Percentiles rank a stretch among this genome's conserved stretches.
Evolutionary conservation across 92 coral and sea anemone species (phyloP).

Genomic region (Porites evermanni): DNA sequence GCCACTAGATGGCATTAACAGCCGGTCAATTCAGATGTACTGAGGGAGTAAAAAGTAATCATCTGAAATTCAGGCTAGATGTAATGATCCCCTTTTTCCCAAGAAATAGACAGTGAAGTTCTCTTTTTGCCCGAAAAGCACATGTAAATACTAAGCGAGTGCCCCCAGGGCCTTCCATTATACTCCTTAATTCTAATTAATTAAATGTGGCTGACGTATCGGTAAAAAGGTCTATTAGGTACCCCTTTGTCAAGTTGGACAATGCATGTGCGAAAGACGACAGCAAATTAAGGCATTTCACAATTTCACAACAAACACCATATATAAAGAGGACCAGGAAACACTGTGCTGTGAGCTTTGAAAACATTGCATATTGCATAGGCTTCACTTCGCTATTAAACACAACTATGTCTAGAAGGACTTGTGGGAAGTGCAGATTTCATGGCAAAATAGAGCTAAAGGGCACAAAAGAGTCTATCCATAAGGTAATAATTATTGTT

Average conservation of each 20-base stretch:
- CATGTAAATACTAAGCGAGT: no score
- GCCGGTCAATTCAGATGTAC: no score
- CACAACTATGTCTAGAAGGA: slow-evolving; percentile 49
- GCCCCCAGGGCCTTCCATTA: no score
- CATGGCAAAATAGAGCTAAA: slow-evolving; percentile 47
- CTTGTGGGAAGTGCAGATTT: slow-evolving; percentile 51
- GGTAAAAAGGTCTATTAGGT: no score
- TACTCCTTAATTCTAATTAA: no score
- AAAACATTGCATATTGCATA: not conserved
- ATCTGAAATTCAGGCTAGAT: no score
- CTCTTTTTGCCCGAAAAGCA: no score
- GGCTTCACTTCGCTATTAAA: slow-evolving; percentile 13
- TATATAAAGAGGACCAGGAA: not conserved
- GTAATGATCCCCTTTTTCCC: no score
- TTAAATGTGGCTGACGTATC: no score
- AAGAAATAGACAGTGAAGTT: no score
- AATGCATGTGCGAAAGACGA: not conserved
- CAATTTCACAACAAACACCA: not conserved
- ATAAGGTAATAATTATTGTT: slow-evolving; percentile 34
- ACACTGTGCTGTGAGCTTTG: slow-evolving; percentile 7
- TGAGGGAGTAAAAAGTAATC: no score
- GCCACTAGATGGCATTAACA: no score
- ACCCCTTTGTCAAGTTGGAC: not conserved
- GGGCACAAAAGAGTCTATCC: slow-evolving; percentile 58
- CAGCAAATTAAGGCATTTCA: not conserved